Evolutionary conservation across 2,113 vertebrate species (phyloP).

Genomic region (Ammodramus savannarum): DNA sequence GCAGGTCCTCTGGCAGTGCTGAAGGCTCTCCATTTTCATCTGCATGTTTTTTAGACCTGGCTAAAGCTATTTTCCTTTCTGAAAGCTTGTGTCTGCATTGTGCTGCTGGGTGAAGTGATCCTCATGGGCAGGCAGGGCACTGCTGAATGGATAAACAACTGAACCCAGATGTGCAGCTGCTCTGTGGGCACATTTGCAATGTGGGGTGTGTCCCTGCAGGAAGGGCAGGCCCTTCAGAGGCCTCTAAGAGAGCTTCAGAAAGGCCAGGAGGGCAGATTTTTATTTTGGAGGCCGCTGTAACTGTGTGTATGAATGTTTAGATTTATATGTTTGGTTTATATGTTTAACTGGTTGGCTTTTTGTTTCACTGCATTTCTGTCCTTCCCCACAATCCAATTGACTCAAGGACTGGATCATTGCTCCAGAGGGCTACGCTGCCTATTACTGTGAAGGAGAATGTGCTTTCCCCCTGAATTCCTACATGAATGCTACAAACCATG

Average conservation of each 20-base stretch:
- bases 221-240: background rate
- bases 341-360: background rate
- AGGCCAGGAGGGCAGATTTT: background rate
- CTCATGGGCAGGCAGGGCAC: background rate
- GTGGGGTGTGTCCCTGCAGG: background rate
- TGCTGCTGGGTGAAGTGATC: background rate
- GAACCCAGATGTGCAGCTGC: background rate
- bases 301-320: background rate
- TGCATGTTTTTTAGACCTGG: rapidly evolving
- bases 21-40: background rate
- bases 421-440: conserved; percentile 93
- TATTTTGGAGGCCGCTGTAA: background rate
- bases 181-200: background rate
- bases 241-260: background rate
- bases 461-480: conserved; percentile 96
- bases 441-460: conserved; percentile 97
- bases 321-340: background rate
- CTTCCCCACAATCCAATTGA: background rate
- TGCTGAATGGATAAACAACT: background rate
- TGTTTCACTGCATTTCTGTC: background rate
- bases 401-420: conserved; percentile 98
- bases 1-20: background rate
- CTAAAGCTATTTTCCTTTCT: background rate
- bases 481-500: conserved; percentile 98
- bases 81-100: background rate